A percentile compares a stretch with the other conserved stretches of the same genome.
phyloP scores from a whole-genome alignment of 2,888 invertebrate species.

The Bedellia somnulentella region DNA sequence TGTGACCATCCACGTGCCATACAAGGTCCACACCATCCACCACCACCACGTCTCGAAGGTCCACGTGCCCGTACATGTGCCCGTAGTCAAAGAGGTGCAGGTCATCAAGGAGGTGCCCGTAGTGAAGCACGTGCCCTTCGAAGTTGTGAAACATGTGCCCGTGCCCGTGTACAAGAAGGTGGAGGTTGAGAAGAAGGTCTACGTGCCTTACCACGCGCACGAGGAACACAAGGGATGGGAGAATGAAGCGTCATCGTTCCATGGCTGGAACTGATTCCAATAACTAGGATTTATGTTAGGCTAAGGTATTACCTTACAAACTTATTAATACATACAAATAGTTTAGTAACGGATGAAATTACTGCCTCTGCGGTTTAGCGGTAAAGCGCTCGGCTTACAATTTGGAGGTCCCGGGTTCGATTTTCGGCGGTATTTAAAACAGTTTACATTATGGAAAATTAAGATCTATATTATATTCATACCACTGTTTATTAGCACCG shows the following conservation, averaged over 20 bases:
- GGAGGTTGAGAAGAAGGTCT: slow-evolving; percentile 8
- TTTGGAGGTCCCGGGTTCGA: too few relatives aligned
- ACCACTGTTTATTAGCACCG: too few relatives aligned
- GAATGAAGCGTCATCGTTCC: slow-evolving; percentile 46
- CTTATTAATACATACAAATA: too few relatives aligned
- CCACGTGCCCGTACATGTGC: slow-evolving; percentile 39
- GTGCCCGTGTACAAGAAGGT: slow-evolving; percentile 7
- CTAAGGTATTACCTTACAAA: slow-evolving; percentile 16
- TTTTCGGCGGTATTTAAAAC: too few relatives aligned
- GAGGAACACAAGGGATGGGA: slow-evolving; percentile 41
- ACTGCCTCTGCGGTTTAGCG: too few relatives aligned
- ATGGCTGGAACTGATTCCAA: slow-evolving; percentile 47
- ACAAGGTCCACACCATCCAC: slow-evolving; percentile 49
- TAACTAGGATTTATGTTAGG: slow-evolving; percentile 21
- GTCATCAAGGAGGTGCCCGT: slow-evolving; percentile 47
- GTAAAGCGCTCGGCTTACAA: too few relatives aligned
- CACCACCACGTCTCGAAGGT: slow-evolving; percentile 52
- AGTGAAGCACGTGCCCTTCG: slow-evolving; percentile 41
- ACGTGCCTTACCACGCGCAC: slow-evolving; percentile 12
- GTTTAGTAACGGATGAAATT: too few relatives aligned
- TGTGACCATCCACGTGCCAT: slow-evolving; percentile 50
- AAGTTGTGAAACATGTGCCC: slow-evolving; percentile 14
- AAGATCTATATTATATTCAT: too few relatives aligned
- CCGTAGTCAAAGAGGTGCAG: slow-evolving; percentile 43
- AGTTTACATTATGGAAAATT: too few relatives aligned